phyloP scores from a whole-genome alignment of 2,113 vertebrate species.

The Aviceda subcristata region DNA sequence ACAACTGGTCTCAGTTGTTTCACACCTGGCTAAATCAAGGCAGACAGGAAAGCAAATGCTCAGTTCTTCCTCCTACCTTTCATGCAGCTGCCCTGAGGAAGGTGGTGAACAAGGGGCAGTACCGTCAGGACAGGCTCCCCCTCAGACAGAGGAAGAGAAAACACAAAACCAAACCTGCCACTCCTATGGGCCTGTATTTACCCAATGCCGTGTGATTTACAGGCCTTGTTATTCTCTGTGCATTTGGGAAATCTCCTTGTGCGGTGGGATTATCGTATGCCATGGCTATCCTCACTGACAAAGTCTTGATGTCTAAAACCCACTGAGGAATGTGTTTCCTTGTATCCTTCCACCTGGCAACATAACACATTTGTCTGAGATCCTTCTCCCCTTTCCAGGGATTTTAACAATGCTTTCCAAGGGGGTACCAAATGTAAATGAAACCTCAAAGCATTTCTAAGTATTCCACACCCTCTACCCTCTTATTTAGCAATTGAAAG shows the following conservation, averaged over 20 bases:
- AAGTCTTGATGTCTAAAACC: not conserved
- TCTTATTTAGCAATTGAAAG: not conserved
- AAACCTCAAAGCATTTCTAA: not conserved
- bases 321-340: not conserved
- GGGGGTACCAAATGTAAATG: not conserved
- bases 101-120: not conserved
- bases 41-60: not conserved
- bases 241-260: not conserved
- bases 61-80: not conserved
- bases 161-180: not conserved
- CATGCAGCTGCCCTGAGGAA: not conserved
- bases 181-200: fast-evolving
- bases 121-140: not conserved
- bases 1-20: not conserved
- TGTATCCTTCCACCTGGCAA: not conserved
- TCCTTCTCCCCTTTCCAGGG: not conserved
- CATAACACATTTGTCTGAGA: fast-evolving
- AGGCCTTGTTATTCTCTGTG: not conserved
- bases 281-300: fast-evolving
- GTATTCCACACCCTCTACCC: not conserved
- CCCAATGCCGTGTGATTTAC: not conserved
- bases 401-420: not conserved
- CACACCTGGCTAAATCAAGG: not conserved
- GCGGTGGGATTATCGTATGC: not conserved
- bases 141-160: not conserved